phyloP scores from a whole-genome alignment of 2,113 vertebrate species.

The Seriola rivoliana region DNA sequence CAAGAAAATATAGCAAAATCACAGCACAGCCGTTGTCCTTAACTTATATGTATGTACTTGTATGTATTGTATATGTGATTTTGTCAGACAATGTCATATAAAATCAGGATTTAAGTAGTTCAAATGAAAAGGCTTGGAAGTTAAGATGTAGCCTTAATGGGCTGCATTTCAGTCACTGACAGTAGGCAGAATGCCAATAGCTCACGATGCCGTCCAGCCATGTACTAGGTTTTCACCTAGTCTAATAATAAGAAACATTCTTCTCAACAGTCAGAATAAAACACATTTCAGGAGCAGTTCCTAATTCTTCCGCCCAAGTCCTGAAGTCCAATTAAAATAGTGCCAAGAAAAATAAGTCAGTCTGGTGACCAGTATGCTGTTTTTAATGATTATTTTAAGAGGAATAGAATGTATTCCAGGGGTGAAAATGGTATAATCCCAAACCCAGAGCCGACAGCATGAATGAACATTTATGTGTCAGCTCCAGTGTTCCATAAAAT shows the following conservation, averaged over 20 bases:
- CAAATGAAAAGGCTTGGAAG: too few relatives aligned
- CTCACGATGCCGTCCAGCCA: too few relatives aligned
- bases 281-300: constrained; percentile 2
- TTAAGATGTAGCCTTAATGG: too few relatives aligned
- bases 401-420: constrained; percentile 11
- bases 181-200: too few relatives aligned
- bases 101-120: too few relatives aligned
- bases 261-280: constrained; percentile 28
- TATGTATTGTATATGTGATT: too few relatives aligned
- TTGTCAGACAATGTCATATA: too few relatives aligned
- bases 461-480: constrained; percentile 43
- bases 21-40: too few relatives aligned
- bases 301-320: neutral
- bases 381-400: constrained; percentile 23
- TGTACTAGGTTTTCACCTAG: neutral
- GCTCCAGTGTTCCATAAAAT: constrained; percentile 58
- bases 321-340: constrained; percentile 13
- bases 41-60: too few relatives aligned
- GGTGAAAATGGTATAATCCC: constrained; percentile 18
- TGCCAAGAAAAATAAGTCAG: constrained; percentile 18
- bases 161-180: too few relatives aligned
- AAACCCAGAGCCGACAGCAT: constrained; percentile 35
- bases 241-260: neutral
- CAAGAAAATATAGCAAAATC: too few relatives aligned
- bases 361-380: neutral